Evolutionary conservation across 2,113 vertebrate genomes (phyloP).

Genomic region (Istiophorus platypterus): DNA sequence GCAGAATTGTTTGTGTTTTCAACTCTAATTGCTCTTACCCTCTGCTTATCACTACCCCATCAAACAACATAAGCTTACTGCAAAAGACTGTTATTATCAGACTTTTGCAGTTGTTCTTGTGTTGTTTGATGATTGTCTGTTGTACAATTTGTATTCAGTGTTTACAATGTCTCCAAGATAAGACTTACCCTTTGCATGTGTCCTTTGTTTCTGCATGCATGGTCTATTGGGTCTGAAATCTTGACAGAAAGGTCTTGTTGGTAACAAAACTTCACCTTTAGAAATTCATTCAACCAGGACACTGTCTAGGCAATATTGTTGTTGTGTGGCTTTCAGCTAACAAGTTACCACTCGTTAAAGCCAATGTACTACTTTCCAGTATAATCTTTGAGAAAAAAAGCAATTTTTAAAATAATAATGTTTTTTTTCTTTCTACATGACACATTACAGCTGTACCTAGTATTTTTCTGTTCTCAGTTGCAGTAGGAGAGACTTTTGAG

Average conservation of each 20-base stretch:
- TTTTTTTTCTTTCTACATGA: background rate
- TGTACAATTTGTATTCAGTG: background rate
- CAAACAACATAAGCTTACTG: conserved; percentile 58
- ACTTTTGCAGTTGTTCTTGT: no score
- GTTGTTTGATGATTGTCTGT: no score
- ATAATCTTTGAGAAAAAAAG: background rate
- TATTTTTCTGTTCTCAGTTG: no score
- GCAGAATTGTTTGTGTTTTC: conserved; percentile 34
- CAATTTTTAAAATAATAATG: background rate
- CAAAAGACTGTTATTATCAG: conserved; percentile 41
- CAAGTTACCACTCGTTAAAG: background rate
- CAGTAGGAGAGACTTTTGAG: no score
- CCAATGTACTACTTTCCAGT: background rate
- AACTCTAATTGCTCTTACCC: conserved; percentile 61
- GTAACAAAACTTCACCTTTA: background rate
- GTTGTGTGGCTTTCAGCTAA: background rate
- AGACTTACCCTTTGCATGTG: background rate
- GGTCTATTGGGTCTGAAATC: background rate
- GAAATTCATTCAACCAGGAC: background rate
- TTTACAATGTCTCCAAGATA: background rate
- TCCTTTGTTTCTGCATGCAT: background rate
- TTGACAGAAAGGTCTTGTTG: conserved; percentile 3
- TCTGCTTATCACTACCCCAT: conserved; percentile 67
- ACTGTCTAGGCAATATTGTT: background rate
- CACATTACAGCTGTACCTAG: background rate